A percentile compares a stretch with the other conserved stretches of the same genome.
phyloP scores from a whole-genome alignment of 2,888 invertebrate genomes.

The Syrphus vitripennis region DNA sequence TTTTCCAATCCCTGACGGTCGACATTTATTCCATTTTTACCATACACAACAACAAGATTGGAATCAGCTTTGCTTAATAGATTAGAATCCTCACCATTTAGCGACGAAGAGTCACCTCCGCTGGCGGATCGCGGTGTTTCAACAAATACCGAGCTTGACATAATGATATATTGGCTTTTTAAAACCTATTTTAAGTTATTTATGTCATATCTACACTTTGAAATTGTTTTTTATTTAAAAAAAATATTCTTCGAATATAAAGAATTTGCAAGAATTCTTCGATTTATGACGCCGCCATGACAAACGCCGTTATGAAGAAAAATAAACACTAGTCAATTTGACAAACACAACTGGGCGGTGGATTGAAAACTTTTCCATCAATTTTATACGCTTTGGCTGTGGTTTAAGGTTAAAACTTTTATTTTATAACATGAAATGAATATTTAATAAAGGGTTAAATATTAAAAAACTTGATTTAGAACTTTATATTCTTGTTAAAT shows the following conservation, averaged over 20 bases:
- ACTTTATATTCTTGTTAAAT: conserved; percentile 26
- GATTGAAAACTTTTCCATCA: conserved; percentile 15
- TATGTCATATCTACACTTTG: conserved; percentile 6
- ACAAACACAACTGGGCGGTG: conserved; percentile 55
- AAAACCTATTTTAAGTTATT: background rate
- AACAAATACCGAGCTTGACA: conserved; percentile 80
- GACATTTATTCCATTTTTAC: conserved; percentile 92
- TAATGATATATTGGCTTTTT: conserved; percentile 58
- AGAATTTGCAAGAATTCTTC: conserved; percentile 16
- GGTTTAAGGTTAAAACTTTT: background rate
- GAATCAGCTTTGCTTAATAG: conserved; percentile 73
- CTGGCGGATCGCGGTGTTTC: conserved; percentile 73
- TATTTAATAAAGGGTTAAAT: background rate
- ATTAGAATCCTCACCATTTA: conserved; percentile 37
- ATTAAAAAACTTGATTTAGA: conserved; percentile 12
- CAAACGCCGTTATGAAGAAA: conserved; percentile 61
- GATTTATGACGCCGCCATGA: conserved; percentile 65
- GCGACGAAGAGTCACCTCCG: conserved; percentile 20
- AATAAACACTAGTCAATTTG: conserved; percentile 60
- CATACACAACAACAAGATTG: conserved; percentile 89
- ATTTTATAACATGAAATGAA: conserved; percentile 2
- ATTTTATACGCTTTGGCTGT: background rate
- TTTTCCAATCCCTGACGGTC: conserved; percentile 91
- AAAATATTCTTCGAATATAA: conserved; percentile 20
- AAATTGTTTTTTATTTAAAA: background rate